Evolutionary conservation across 2,113 vertebrate genomes (phyloP).

Genomic region (Haemorhous mexicanus): DNA sequence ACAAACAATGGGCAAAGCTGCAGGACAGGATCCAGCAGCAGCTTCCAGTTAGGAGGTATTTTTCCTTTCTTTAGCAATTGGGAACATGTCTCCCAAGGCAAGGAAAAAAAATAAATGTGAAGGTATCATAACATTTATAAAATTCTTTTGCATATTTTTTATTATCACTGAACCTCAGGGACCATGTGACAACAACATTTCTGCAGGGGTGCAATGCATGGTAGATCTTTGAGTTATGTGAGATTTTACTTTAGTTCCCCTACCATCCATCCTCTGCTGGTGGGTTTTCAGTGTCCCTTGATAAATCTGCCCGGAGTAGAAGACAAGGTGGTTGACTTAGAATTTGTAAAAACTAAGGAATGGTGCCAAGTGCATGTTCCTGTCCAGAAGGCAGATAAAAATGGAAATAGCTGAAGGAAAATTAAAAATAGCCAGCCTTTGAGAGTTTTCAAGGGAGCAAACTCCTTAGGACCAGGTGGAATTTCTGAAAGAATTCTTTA

Average conservation of each 20-base stretch:
- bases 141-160: neutral
- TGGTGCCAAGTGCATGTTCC: neutral
- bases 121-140: neutral
- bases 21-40: neutral
- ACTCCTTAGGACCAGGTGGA: neutral
- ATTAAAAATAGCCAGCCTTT: slow-evolving; percentile 17
- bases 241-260: neutral
- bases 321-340: neutral
- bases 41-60: neutral
- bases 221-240: neutral
- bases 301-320: neutral
- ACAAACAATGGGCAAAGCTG: neutral
- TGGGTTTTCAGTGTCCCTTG: neutral
- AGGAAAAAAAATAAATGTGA: neutral
- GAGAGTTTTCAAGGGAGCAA: neutral
- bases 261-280: neutral
- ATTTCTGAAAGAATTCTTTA: slow-evolving; percentile 26
- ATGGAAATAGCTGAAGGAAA: neutral
- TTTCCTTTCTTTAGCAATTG: neutral
- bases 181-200: neutral
- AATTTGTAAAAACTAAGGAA: neutral
- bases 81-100: neutral
- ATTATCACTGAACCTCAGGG: neutral
- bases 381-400: neutral
- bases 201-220: neutral